phyloP scores from a whole-genome alignment of 2,888 invertebrate genomes.

The Unio delphinus region DNA sequence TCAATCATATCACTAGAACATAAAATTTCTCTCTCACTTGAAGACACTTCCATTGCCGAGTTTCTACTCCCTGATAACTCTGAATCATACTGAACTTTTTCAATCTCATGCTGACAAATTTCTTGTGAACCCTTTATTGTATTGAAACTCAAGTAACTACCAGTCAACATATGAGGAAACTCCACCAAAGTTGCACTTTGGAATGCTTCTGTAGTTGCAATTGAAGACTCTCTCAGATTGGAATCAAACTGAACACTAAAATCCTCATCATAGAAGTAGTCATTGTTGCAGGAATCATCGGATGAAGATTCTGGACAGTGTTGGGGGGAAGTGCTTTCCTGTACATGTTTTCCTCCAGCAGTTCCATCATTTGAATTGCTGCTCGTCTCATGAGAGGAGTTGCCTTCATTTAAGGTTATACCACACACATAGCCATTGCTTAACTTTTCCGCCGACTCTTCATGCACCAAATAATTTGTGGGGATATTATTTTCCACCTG shows the following conservation, averaged over 20 bases:
- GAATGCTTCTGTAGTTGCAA: slow-evolving; percentile 40
- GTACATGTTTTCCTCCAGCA: neutral
- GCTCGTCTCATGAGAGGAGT: neutral
- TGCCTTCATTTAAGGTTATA: slow-evolving; percentile 20
- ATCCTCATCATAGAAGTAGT: slow-evolving; percentile 70
- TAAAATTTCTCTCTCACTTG: slow-evolving; percentile 63
- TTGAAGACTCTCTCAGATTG: slow-evolving; percentile 54
- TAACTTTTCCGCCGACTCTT: slow-evolving; percentile 1
- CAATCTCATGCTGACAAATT: slow-evolving; percentile 16
- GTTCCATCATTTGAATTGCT: too few relatives aligned
- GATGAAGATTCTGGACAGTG: slow-evolving; percentile 26
- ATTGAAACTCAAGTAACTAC: slow-evolving; percentile 50
- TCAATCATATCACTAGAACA: slow-evolving; percentile 65
- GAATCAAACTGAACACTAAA: slow-evolving; percentile 65
- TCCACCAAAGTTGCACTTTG: slow-evolving; percentile 37
- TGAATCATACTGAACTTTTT: slow-evolving; percentile 50
- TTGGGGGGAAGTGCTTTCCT: slow-evolving; percentile 1
- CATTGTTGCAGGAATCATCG: slow-evolving; percentile 66
- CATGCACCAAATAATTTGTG: slow-evolving; percentile 24
- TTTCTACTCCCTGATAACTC: slow-evolving; percentile 58
- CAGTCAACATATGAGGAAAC: slow-evolving; percentile 51
- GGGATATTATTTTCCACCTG: slow-evolving; percentile 9
- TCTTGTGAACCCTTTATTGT: slow-evolving; percentile 15
- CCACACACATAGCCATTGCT: slow-evolving; percentile 22
- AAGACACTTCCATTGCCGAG: slow-evolving; percentile 61